Evolutionary conservation across 2,888 invertebrate genomes (phyloP), one percentile per base, ranked within the genome.

Genomic region (Caenorhabditis macrosperma): DNA sequence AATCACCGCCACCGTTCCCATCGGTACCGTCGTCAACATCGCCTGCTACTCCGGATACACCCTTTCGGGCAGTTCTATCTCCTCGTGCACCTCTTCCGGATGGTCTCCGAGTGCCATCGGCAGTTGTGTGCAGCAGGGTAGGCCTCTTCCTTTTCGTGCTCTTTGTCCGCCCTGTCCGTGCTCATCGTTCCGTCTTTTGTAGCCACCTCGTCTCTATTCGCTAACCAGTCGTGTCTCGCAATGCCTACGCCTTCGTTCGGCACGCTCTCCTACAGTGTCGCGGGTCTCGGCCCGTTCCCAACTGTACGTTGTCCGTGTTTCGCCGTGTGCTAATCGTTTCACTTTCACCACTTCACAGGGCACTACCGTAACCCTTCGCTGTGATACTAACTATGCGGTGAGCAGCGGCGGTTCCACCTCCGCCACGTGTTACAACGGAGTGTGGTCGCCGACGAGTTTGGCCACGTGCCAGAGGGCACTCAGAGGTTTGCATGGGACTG

Each of bases 11-110:
- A 60, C 33, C 1, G 75, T 83, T 17, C 82, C 82, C 5, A 17
- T 83, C 10, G 87, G 86, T 20, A 78, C 85, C 12, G 50, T 76
- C 6, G 86, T 81, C n/a, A 78, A 60, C 26, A 60, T 87, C 24
- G 61, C 68, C 17, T 87, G 87, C 68, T 64, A 81, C 59, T 63
- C 67, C 35, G 85, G 85, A 17, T 82, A 72, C 54, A 54, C 28
- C n/a, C 41, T 79, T 0, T 46, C 28, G n/a, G 84, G 84, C n/a
- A 69, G 35, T 12, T 57, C 77, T 4, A 26, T 64, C 20, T 48
- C 82, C 35, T 75, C 76, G 30, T 84, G 84, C 52, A 84, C 84
- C 10, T 24, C 67, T 1, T n/a, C 28, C 15, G 82, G 81, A 59
- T 84, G 84, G 84, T 67, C 76, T 24, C 84, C 84, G 9, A 60